A percentile compares a stretch with the other conserved stretches of the same genome.
These are phyloP conservation scores for Stichopus chloronotus DNA, from an alignment of 35 echinoderm and acorn worm species.

Conservation along the genomic window DNA sequence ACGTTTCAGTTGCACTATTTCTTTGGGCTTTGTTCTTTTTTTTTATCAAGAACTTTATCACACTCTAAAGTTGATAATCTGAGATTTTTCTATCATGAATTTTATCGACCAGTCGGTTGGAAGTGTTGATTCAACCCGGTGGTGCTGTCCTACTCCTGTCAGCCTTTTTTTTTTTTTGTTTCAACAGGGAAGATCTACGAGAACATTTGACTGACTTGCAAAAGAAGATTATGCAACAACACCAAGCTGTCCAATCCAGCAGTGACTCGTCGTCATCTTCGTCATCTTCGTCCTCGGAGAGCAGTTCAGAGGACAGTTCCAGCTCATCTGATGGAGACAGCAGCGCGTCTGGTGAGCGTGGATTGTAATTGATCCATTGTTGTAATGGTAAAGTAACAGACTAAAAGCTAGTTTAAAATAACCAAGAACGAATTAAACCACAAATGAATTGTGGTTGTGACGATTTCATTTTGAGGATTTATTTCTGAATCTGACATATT, in stretches of 20 bases:
- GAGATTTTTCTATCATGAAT: too few relatives aligned
- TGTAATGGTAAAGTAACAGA: neutral
- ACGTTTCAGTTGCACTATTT: too few relatives aligned
- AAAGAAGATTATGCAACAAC: slow-evolving; percentile 90
- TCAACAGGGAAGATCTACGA: slow-evolving; percentile 83
- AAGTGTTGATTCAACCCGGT: too few relatives aligned
- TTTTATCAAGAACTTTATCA: too few relatives aligned
- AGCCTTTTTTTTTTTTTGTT: neutral
- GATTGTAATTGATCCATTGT: neutral
- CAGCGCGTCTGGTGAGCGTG: neutral
- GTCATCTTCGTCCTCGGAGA: neutral
- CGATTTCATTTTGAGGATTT: too few relatives aligned
- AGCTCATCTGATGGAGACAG: neutral
- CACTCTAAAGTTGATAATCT: too few relatives aligned
- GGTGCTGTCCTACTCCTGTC: too few relatives aligned
- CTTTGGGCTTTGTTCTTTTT: too few relatives aligned
- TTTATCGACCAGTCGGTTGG: too few relatives aligned
- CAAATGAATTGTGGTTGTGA: too few relatives aligned
- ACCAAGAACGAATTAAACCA: neutral
- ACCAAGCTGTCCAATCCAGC: slow-evolving; percentile 67
- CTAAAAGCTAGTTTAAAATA: neutral
- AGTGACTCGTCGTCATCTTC: slow-evolving; percentile 14
- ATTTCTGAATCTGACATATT: too few relatives aligned
- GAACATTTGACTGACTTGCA: slow-evolving; percentile 90
- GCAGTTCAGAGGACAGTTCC: neutral